Conservation (phyloP, 2,797 vertebrate species). For the Denticeps clupeoides region DNA sequence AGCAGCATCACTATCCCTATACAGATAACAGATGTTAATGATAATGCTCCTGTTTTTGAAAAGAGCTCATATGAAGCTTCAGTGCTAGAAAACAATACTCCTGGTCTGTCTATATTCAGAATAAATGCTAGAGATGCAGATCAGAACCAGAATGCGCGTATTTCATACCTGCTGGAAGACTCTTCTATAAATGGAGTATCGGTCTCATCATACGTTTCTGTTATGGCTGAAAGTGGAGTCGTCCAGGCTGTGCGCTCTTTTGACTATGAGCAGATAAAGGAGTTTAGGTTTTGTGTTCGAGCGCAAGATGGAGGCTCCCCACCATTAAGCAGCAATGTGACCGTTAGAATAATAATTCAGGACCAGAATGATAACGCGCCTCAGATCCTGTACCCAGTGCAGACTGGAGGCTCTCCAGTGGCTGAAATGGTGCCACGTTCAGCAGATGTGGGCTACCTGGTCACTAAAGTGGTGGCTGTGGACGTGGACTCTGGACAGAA, state of each 20-base stretch:
- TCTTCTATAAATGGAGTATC: conserved; percentile 41
- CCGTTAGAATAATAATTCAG: conserved; percentile 39
- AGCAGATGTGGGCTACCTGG: conserved; percentile 67
- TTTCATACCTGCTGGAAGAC: conserved; percentile 57
- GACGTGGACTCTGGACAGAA: conserved; percentile 65
- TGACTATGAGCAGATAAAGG: conserved; percentile 56
- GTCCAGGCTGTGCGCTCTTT: conserved; percentile 49
- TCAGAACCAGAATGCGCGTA: conserved; percentile 47
- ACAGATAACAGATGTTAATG: conserved; percentile 54
- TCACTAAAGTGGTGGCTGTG: conserved; percentile 74
- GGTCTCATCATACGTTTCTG: conserved; percentile 46
- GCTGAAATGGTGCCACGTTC: conserved; percentile 62
- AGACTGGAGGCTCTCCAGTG: conserved; percentile 41
- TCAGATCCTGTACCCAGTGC: conserved; percentile 42
- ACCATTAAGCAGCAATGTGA: conserved; percentile 36
- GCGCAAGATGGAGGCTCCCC: conserved; percentile 57
- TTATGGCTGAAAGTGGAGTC: conserved; percentile 53
- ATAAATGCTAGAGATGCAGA: conserved; percentile 53
- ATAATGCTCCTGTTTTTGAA: conserved; percentile 50
- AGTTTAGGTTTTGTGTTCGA: conserved; percentile 43
- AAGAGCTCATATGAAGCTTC: conserved; percentile 35
- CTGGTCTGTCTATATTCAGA: conserved; percentile 41
- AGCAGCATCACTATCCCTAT: conserved; percentile 45
- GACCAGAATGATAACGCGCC: conserved; percentile 48
- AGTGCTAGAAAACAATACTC: conserved; percentile 53